Conservation (phyloP, 2,113 vertebrate genomes). For the Saiga tatarica region DNA sequence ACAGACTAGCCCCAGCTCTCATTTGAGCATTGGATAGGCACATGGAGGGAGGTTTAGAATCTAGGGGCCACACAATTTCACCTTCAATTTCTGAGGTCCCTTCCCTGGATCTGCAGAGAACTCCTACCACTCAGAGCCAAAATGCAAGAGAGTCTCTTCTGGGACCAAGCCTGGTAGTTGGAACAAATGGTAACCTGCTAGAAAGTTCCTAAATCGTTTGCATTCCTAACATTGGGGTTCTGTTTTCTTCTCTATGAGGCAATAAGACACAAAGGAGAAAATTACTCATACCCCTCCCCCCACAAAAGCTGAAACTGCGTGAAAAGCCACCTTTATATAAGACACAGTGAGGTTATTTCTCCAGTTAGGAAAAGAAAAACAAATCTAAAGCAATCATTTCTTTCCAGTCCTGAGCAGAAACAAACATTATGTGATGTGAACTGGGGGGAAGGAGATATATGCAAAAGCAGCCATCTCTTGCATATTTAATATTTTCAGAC, state of each 20-base stretch:
- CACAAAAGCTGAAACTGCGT: conserved; percentile 16
- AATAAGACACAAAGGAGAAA: background rate
- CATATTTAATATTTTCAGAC: conserved; percentile 43
- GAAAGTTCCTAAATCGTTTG: background rate
- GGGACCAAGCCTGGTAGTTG: background rate
- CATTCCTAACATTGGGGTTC: conserved; percentile 22
- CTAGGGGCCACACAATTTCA: background rate
- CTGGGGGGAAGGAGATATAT: background rate
- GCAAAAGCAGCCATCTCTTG: background rate
- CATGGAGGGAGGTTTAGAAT: conserved; percentile 16
- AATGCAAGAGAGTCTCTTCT: fast-evolving
- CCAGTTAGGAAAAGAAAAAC: conserved; percentile 63
- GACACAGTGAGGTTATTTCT: conserved; percentile 40
- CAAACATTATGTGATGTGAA: conserved; percentile 32
- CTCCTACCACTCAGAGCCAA: background rate
- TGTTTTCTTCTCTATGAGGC: background rate
- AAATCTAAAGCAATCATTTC: conserved; percentile 59
- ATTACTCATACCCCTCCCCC: background rate
- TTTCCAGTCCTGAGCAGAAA: conserved; percentile 44
- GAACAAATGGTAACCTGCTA: background rate
- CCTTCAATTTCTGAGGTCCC: background rate
- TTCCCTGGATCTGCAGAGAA: background rate
- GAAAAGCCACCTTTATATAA: conserved; percentile 69
- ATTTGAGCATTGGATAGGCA: conserved; percentile 41
- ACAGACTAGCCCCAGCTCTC: conserved; percentile 65